Evolutionary conservation across 2,113 vertebrate genomes (phyloP).

Genomic region (Recurvirostra avosetta): DNA sequence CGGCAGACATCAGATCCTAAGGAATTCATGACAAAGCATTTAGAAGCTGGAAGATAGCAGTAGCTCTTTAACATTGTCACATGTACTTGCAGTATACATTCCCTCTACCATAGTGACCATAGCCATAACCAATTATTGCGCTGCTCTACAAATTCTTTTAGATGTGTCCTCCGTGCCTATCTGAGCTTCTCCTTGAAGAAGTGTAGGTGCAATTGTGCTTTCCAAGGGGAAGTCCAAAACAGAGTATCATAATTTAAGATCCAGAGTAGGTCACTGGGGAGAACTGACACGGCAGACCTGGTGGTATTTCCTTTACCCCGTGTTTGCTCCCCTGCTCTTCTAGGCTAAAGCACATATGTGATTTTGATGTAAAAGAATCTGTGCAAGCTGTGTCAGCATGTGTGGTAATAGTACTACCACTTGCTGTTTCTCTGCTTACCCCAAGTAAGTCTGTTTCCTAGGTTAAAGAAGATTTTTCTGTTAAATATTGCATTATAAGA

Average conservation of each 20-base stretch:
- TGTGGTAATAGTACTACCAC: fast-evolving
- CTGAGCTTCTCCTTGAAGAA: neutral
- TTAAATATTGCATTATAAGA: neutral
- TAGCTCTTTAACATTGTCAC: neutral
- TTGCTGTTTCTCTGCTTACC: neutral
- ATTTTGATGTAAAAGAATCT: neutral
- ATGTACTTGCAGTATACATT: neutral
- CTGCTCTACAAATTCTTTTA: neutral
- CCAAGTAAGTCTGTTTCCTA: fast-evolving
- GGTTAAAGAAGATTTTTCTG: neutral
- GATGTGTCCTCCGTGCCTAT: neutral
- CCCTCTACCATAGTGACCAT: neutral
- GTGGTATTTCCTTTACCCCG: neutral
- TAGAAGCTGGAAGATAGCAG: neutral
- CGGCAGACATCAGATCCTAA: neutral
- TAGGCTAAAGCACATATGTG: too few relatives aligned
- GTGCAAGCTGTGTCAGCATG: too few relatives aligned
- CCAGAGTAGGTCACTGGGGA: neutral
- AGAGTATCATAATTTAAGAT: neutral
- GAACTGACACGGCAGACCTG: neutral
- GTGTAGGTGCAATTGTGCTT: neutral
- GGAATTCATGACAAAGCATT: neutral
- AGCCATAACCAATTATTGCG: neutral
- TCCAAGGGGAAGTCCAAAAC: neutral
- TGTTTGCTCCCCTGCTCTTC: too few relatives aligned